Base-by-base conservation (phyloP, 35 echinoderm and acorn worm genomes). In the Chiridota heheva region DNA sequence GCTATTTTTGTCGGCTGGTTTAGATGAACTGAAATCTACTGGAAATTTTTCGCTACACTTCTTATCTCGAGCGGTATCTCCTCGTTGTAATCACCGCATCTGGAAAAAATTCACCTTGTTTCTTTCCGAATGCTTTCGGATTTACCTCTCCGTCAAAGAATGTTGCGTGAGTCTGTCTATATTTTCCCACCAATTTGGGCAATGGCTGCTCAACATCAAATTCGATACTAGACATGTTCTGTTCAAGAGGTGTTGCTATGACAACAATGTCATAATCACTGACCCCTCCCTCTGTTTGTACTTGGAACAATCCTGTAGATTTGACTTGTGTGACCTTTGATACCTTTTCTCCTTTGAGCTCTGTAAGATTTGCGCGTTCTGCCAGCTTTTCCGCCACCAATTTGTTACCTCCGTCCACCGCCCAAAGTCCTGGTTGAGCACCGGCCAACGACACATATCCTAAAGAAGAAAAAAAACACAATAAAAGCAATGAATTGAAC, bases 371-470 rank as follows among this genome's bases (percentile, higher is more conserved):
- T n/a, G n/a, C n/a, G n/a, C n/a, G n/a, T n/a, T n/a, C n/a, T n/a
- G 89, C 26, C 5, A 98, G 67, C 4, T 65, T 73, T 70, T 84
- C 30, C 17, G 67, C 53, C 7, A 98, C 73, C 25, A 57, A 67
- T 28, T 88, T 80, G 38, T 91, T 98, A 40, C 95, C 84, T 5
- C 83, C 83, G 32, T 89, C 65, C 18, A 98, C 81, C 36, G 85
- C 73, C 89, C 95, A 98, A 8, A 98, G 73, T 15, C 95, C 95
- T 35, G 88, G 77, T 60, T 82, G 67, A 1, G 88, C 80, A 15
- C 89, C 84, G 35, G 95, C 95, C 20, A 98, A 24, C 7, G 88
- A 84, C 27, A 98, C 89, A 70, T 70, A 73, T 49, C 86, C 93
- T 97, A 61, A 57, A 26, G 51, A 78, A 10, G 22, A 53, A 10